phyloP scores from a whole-genome alignment of 2,888 invertebrate genomes.

The Drosophila atripex region DNA sequence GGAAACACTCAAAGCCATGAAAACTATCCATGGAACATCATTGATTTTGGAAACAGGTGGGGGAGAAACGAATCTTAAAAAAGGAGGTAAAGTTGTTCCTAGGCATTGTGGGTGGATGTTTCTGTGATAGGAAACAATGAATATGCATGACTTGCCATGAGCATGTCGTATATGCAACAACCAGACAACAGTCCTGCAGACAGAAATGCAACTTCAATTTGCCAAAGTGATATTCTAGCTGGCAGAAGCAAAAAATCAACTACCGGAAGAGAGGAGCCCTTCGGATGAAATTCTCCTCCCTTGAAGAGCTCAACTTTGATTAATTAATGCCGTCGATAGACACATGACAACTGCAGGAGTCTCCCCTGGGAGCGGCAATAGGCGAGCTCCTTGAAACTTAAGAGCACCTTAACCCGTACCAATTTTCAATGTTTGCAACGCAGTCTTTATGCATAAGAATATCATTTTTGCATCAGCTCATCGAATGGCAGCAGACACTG shows the following conservation, averaged over 20 bases:
- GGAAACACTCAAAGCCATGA: slow-evolving; percentile 4
- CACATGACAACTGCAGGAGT: slow-evolving; percentile 36
- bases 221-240: slow-evolving; percentile 73
- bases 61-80: slow-evolving; percentile 58
- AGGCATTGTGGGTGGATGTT: slow-evolving; percentile 15
- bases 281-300: slow-evolving; percentile 9
- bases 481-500: slow-evolving; percentile 19
- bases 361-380: slow-evolving; percentile 26
- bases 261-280: slow-evolving; percentile 5
- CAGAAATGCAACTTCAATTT: slow-evolving; percentile 70
- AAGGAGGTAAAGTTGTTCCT: slow-evolving; percentile 50
- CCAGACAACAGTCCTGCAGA: slow-evolving; percentile 26
- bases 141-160: slow-evolving; percentile 76
- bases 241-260: slow-evolving; percentile 18
- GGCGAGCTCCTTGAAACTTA: slow-evolving; percentile 13
- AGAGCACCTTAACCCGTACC: slow-evolving; percentile 35
- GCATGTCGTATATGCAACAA: slow-evolving; percentile 53
- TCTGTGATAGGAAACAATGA: slow-evolving; percentile 74
- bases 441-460: neutral
- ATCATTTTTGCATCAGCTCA: slow-evolving; percentile 18
- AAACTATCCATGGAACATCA: slow-evolving; percentile 17
- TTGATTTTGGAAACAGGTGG: slow-evolving; percentile 11
- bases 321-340: slow-evolving; percentile 65
- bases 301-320: slow-evolving; percentile 55
- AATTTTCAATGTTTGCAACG: slow-evolving; percentile 10